phyloP scores from a whole-genome alignment of 2,797 vertebrate genomes.

The Tragelaphus oryx region DNA sequence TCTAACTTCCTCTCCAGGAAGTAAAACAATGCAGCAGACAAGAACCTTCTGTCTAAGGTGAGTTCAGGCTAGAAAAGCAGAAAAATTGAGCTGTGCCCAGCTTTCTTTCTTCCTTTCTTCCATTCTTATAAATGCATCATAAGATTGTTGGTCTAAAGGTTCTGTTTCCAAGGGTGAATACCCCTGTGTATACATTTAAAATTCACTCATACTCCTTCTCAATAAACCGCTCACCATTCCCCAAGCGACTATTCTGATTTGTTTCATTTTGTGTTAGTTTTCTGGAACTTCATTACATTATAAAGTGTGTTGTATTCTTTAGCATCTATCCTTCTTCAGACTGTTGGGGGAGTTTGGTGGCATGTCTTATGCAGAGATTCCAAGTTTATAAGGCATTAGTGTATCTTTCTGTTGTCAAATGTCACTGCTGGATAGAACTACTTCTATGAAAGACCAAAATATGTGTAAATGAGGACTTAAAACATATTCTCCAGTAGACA shows the following conservation, averaged over 20 bases:
- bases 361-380: not conserved
- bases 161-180: not conserved
- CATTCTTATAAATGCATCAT: not conserved
- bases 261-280: slow-evolving; percentile 9
- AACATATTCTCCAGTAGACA: not conserved
- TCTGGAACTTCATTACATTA: not conserved
- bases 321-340: not conserved
- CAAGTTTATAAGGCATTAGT: not conserved
- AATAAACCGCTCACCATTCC: not conserved
- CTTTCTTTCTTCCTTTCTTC: slow-evolving; percentile 29
- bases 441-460: not conserved
- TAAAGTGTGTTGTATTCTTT: not conserved
- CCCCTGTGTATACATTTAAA: not conserved
- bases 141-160: not conserved
- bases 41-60: slow-evolving; percentile 56
- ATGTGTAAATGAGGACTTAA: not conserved
- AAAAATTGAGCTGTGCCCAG: slow-evolving; percentile 20
- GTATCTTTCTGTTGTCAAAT: not conserved
- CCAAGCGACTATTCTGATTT: not conserved
- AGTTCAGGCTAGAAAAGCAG: slow-evolving; percentile 51
- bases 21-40: slow-evolving; percentile 44
- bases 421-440: not conserved
- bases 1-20: slow-evolving; percentile 59
- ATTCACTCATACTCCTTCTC: not conserved
- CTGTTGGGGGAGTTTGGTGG: not conserved